phyloP scores from a whole-genome alignment of 64 coral and sea anemone species.

The Trachythela sp. region DNA sequence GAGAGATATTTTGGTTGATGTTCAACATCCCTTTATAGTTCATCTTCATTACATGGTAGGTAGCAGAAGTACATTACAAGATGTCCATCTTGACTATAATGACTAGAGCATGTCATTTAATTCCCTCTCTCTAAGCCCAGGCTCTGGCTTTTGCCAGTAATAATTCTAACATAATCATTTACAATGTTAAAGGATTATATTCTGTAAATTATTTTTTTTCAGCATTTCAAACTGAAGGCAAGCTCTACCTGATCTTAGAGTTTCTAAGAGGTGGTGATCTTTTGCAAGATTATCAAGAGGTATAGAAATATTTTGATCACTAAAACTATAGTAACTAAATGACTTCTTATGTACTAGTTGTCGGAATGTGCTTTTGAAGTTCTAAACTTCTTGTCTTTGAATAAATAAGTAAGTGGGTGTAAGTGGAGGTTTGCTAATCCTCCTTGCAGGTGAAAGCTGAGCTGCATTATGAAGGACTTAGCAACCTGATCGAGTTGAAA shows the following conservation, averaged over 20 bases:
- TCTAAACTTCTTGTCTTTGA: background rate
- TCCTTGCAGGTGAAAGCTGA: too few species aligned
- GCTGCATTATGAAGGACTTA: too few species aligned
- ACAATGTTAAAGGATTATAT: too few species aligned
- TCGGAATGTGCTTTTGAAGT: too few species aligned
- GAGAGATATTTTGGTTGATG: constrained; percentile 92
- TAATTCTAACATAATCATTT: too few species aligned
- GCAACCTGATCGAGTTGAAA: too few species aligned
- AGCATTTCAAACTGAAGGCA: constrained; percentile 99
- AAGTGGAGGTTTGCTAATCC: too few species aligned
- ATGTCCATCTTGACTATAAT: background rate
- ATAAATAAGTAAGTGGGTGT: too few species aligned
- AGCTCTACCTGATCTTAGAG: constrained; percentile 94
- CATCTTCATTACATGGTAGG: constrained; percentile 95
- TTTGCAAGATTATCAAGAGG: constrained; percentile 99
- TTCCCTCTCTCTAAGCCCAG: too few species aligned
- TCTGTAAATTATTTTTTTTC: background rate
- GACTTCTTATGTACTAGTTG: too few species aligned
- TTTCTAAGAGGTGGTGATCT: constrained; percentile 87
- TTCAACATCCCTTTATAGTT: constrained; percentile 96
- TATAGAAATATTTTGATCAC: background rate
- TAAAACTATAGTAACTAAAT: background rate
- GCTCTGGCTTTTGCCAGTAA: too few species aligned
- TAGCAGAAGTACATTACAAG: background rate
- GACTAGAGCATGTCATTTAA: background rate